Conservation (phyloP, 2,888 invertebrate species). For the Macrophya annulata region DNA sequence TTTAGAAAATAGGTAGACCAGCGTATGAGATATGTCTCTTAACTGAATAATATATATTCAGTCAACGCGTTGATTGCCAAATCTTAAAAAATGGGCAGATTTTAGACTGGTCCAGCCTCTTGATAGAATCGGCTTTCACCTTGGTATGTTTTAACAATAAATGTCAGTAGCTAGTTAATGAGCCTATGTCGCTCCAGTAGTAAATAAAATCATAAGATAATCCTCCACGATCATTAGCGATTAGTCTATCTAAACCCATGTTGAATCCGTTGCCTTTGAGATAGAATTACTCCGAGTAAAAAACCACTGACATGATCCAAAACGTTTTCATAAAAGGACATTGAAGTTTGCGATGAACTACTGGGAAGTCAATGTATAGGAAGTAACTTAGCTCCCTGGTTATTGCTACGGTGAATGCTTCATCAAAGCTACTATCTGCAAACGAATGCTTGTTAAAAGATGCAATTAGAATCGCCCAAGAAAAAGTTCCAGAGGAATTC, state of each 20-base stretch:
- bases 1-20: no score
- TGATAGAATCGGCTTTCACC: background rate
- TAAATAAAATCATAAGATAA: background rate
- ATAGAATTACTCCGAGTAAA: background rate
- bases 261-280: background rate
- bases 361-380: background rate
- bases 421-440: background rate
- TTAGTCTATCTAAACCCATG: background rate
- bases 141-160: background rate
- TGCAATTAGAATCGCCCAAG: slow-evolving; percentile 17
- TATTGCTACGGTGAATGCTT: background rate
- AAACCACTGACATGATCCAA: background rate
- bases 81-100: background rate
- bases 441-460: background rate
- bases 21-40: no score
- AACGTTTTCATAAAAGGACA: slow-evolving; percentile 1
- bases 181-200: no score
- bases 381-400: background rate
- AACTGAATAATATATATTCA: no score
- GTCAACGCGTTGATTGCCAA: no score
- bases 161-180: background rate
- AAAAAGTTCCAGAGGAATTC: slow-evolving; percentile 13
- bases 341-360: slow-evolving; percentile 8
- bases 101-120: background rate
- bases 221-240: background rate